Percentiles rank a stretch among this genome's conserved stretches.
These are phyloP conservation scores for Ethmia dodecea DNA, from an alignment of 2,888 invertebrate genomes.

Conservation along the genomic window DNA sequence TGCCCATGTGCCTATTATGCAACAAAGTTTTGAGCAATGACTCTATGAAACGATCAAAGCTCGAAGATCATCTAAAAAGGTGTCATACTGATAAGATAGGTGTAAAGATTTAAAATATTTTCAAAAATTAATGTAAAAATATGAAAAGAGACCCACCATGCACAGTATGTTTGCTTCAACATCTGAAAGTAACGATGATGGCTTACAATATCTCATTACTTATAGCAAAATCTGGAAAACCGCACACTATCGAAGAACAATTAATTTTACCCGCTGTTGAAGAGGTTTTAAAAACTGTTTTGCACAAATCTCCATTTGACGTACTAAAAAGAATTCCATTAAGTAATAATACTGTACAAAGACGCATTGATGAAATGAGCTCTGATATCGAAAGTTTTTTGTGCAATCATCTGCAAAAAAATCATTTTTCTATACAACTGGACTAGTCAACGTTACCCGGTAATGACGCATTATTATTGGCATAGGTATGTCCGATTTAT, in stretches of 20 bases:
- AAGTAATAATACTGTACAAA: constrained; percentile 27
- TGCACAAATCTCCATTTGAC: constrained; percentile 31
- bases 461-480: constrained; percentile 33
- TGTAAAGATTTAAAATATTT: constrained; percentile 10
- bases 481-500: constrained; percentile 35
- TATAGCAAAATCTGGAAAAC: constrained; percentile 25
- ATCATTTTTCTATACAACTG: constrained; percentile 39
- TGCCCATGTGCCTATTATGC: constrained; percentile 18
- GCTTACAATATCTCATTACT: constrained; percentile 10
- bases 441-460: constrained; percentile 38
- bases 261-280: constrained; percentile 33
- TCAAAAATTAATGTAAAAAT: not conserved
- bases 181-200: not conserved
- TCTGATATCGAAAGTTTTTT: constrained; percentile 32
- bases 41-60: constrained; percentile 6
- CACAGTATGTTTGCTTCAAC: not conserved
- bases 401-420: constrained; percentile 20
- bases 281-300: constrained; percentile 29
- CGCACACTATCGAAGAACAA: constrained; percentile 33
- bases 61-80: constrained; percentile 12
- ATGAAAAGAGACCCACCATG: not conserved
- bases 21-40: constrained; percentile 13
- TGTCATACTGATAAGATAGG: constrained; percentile 11
- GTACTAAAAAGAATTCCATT: constrained; percentile 31
- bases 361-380: constrained; percentile 33